phyloP scores from a whole-genome alignment of 2,888 invertebrate species.

The Eupithecia dodoneata region DNA sequence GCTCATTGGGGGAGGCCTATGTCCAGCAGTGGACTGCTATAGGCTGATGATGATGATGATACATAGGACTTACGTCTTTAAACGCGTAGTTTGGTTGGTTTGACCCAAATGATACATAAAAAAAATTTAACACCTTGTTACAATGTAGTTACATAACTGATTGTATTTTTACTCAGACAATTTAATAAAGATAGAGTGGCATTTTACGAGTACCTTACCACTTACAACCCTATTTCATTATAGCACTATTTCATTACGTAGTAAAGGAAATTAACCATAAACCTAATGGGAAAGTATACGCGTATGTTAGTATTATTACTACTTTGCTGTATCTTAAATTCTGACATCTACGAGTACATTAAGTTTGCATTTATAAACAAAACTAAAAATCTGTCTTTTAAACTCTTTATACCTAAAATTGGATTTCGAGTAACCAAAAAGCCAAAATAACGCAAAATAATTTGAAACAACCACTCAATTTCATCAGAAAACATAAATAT shows the following conservation, averaged over 20 bases:
- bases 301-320: background rate
- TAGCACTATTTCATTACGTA: slow-evolving; percentile 38
- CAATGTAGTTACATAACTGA: background rate
- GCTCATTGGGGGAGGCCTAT: no score
- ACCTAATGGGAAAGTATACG: slow-evolving; percentile 39
- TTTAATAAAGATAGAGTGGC: slow-evolving; percentile 35
- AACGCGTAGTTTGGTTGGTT: no score
- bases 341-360: background rate
- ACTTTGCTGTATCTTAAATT: background rate
- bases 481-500: background rate
- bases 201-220: slow-evolving; percentile 37
- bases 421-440: background rate
- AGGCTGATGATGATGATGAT: no score
- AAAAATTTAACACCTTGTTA: background rate
- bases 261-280: slow-evolving; percentile 42
- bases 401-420: background rate
- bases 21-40: no score
- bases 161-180: background rate
- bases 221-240: slow-evolving; percentile 42
- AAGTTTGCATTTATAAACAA: background rate
- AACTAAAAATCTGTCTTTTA: background rate
- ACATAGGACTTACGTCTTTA: no score
- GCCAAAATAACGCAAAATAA: background rate
- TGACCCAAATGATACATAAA: no score
- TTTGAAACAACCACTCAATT: background rate